Evolutionary conservation across 2,113 vertebrate genomes (phyloP), one percentile per base, ranked within the genome.

Genomic region (Actenoides lindsayi): DNA sequence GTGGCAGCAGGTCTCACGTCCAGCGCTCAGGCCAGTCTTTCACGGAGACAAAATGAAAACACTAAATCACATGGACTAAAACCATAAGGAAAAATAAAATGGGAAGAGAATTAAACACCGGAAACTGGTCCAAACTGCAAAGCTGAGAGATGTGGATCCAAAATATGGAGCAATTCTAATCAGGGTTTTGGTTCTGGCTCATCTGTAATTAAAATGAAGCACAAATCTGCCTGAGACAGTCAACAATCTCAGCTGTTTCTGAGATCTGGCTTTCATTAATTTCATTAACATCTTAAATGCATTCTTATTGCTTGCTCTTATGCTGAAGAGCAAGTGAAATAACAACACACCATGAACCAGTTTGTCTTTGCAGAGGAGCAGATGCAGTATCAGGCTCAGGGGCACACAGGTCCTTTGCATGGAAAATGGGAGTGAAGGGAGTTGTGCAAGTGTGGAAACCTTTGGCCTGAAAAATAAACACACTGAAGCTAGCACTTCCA

Each of bases 161-260:
- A 97, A 96, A 76, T 87, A 37, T 86, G 86, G 35, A 97, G 89
- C 54, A 87, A 87, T 95, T 96, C 90, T 96, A 96, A 97, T 96
- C 92, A 89, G 63, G 21, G 82, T 51, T 86, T 87, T 95, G 87
- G 84, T 92, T 89, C 75, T 92, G 92, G 82, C 92, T 95, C 95
- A 96, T 97, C 87, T 97, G 94, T 97, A 96, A 96, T 96, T 97
- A 93, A 97, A 97, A 96, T 96, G 85, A 97, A 93, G 94, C 76
- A 92, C 75, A 94, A 96, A 96, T 96, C 94, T 96, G 94, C 77
- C 92, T 94, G 90, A 96, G 97, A 97, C 94, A 96, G 96, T 94
- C 95, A 96, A 97, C 95, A 95, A 96, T 94, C 95, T 96, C 94
- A 95, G 93, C 91, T 94, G 95, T 95, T 96, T 89, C 86, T 0